A percentile compares a stretch with the other conserved stretches of the same genome.
Conservation (phyloP, 1,140 invertebrate genomes). For the Trichonephila clavata region DNA sequence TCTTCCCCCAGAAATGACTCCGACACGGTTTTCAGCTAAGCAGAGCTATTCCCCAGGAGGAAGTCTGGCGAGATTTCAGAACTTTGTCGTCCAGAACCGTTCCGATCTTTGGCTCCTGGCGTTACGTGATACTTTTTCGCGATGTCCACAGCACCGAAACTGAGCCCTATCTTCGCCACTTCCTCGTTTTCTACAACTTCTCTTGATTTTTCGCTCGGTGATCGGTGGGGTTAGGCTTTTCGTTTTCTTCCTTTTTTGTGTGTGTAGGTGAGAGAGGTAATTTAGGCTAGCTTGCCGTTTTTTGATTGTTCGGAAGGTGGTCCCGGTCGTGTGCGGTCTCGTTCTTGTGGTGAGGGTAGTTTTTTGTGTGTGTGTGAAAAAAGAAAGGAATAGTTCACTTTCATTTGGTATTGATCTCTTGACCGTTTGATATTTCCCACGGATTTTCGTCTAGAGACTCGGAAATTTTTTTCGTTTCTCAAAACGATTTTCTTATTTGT, state of each 20-base stretch:
- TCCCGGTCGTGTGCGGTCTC: too few relatives aligned
- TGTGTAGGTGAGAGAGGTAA: too few relatives aligned
- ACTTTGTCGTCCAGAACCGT: neutral
- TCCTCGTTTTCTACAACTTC: neutral
- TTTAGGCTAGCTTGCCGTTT: too few relatives aligned
- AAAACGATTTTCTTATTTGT: too few relatives aligned
- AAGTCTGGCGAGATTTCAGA: constrained; percentile 10
- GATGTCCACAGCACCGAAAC: neutral
- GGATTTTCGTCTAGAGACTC: too few relatives aligned
- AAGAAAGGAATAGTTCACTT: too few relatives aligned
- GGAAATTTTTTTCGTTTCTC: too few relatives aligned
- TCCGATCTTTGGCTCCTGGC: neutral
- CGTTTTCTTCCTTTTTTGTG: neutral
- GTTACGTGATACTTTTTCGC: constrained; percentile 24
- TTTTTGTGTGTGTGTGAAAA: too few relatives aligned
- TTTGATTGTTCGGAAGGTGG: too few relatives aligned
- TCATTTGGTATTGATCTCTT: too few relatives aligned
- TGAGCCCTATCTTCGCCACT: neutral
- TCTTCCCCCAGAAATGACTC: neutral
- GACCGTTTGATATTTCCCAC: too few relatives aligned
- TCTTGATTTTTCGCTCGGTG: neutral
- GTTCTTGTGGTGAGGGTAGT: too few relatives aligned
- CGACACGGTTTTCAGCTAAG: neutral
- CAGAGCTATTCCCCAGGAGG: neutral
- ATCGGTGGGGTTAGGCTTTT: neutral